Evolutionary conservation across 2,797 vertebrate genomes (phyloP).

Genomic region (Aeoliscus strigatus): DNA sequence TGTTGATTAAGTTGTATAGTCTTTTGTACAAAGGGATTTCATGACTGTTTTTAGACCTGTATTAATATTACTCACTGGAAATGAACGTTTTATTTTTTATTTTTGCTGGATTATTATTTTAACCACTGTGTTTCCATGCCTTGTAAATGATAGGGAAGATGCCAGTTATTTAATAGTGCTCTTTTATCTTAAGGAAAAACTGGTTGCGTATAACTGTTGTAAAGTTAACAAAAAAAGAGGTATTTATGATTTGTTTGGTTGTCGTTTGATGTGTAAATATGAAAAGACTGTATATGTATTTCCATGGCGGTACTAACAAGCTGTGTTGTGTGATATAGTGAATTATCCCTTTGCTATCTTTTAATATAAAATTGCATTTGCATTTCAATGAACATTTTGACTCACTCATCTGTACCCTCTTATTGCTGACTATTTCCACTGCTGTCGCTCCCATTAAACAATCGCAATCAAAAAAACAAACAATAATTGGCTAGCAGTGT

Average conservation of each 20-base stretch:
- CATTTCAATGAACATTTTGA: conserved; percentile 63
- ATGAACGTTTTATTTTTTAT: conserved; percentile 48
- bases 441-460: no score
- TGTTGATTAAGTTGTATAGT: conserved; percentile 81
- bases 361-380: conserved; percentile 83
- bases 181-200: conserved; percentile 72
- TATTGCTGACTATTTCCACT: background rate
- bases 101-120: conserved; percentile 76
- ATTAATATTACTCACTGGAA: conserved; percentile 80
- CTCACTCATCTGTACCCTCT: conserved; percentile 22
- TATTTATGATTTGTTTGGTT: conserved; percentile 81
- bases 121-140: conserved; percentile 78
- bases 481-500: no score
- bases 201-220: conserved; percentile 78
- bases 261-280: conserved; percentile 82
- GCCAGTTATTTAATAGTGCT: conserved; percentile 82
- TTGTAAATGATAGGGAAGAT: conserved; percentile 77
- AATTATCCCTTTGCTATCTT: conserved; percentile 80
- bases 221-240: conserved; percentile 82
- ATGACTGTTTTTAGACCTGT: conserved; percentile 68
- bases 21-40: conserved; percentile 86
- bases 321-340: conserved; percentile 81
- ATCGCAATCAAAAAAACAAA: no score
- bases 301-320: conserved; percentile 80
- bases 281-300: conserved; percentile 81